phyloP scores from a whole-genome alignment of 2,797 vertebrate genomes.

The Carapus acus region DNA sequence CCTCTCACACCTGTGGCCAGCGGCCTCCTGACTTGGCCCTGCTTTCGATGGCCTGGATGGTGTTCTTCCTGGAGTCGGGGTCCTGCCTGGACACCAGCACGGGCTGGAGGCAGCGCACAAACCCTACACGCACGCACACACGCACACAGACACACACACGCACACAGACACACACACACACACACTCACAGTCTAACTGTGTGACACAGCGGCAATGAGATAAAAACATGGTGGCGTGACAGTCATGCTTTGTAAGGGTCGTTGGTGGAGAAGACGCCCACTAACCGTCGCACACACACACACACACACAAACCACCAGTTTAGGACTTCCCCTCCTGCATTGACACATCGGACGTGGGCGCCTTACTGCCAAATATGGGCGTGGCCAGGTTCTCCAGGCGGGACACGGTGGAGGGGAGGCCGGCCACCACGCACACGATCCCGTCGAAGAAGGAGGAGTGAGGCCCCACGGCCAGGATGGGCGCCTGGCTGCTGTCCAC shows the following conservation, averaged over 20 bases:
- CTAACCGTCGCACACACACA: background rate
- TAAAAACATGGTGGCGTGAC: background rate
- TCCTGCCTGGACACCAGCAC: conserved; percentile 88
- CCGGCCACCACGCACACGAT: conserved; percentile 83
- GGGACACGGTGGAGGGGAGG: conserved; percentile 88
- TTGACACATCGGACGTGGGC: conserved; percentile 5
- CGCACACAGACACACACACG: background rate
- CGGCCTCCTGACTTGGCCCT: conserved; percentile 81
- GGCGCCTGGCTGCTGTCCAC: conserved; percentile 78
- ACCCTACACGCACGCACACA: conserved; percentile 65
- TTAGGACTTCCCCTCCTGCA: too few relatives aligned
- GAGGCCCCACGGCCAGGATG: conserved; percentile 87
- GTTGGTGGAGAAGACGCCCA: too few relatives aligned
- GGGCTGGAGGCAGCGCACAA: conserved; percentile 85
- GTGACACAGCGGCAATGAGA: too few relatives aligned
- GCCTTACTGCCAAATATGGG: conserved; percentile 91
- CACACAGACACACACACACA: conserved; percentile 66
- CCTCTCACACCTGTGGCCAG: conserved; percentile 88
- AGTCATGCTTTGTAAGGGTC: background rate
- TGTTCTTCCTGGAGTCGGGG: conserved; percentile 91
- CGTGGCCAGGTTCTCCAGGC: conserved; percentile 80
- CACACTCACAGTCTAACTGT: too few relatives aligned
- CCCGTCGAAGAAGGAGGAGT: conserved; percentile 92
- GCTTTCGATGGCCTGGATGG: conserved; percentile 83
- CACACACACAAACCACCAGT: background rate